Evolutionary conservation across 2,888 invertebrate genomes (phyloP).

Genomic region (Linyphia triangularis): DNA sequence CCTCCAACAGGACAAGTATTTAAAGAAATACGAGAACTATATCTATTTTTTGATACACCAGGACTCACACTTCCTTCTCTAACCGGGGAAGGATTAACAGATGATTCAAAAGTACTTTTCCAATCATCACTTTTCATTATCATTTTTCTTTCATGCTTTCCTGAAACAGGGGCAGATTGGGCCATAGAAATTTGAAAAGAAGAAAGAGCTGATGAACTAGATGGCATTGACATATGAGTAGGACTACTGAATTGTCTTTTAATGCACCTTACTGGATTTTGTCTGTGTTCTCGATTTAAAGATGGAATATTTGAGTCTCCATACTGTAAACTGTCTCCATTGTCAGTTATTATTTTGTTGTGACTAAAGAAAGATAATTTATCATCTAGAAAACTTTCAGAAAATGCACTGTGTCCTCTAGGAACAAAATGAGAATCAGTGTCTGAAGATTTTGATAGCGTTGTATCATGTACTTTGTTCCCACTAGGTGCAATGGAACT

Average conservation of each 20-base stretch:
- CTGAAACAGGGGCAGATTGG: constrained; percentile 67
- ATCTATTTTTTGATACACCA: constrained; percentile 60
- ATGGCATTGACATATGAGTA: constrained; percentile 72
- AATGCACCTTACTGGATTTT: constrained; percentile 52
- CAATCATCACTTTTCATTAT: constrained; percentile 62
- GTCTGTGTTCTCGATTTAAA: constrained; percentile 40
- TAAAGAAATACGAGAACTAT: constrained; percentile 70
- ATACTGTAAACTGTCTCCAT: constrained; percentile 20
- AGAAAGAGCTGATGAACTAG: constrained; percentile 65
- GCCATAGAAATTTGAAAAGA: constrained; percentile 68
- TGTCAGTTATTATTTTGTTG: constrained; percentile 39
- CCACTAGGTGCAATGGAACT: constrained; percentile 30
- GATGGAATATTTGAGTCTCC: constrained; percentile 13
- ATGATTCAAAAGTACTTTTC: constrained; percentile 53
- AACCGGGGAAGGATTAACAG: constrained; percentile 13
- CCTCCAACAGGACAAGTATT: constrained; percentile 53
- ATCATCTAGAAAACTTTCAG: constrained; percentile 69
- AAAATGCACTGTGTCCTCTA: constrained; percentile 65
- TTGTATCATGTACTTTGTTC: constrained; percentile 64
- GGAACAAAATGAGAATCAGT: constrained; percentile 44
- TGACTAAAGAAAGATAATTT: constrained; percentile 51
- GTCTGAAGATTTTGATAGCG: constrained; percentile 49
- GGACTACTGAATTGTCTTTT: constrained; percentile 74
- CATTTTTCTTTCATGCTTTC: constrained; percentile 60
- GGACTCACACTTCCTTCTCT: constrained; percentile 69